A percentile compares a stretch with the other conserved stretches of the same genome.
Evolutionary conservation across 53 echinoderm and acorn worm species (phyloP).

Genomic region (Glandiceps talaboti): DNA sequence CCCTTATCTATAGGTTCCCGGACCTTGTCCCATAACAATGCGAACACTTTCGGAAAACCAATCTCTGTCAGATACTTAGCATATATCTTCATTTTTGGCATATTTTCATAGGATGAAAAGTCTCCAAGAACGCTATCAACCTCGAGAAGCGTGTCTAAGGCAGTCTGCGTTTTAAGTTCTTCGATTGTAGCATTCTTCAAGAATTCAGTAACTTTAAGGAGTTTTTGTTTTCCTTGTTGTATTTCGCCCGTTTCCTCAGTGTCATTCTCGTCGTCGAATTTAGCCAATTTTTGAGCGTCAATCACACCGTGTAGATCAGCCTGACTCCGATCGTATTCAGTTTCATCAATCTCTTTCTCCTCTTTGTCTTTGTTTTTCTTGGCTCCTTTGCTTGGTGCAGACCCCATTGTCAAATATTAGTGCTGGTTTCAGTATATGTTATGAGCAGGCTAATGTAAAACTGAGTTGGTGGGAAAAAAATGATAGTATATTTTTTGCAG

Average conservation of each 20-base stretch:
- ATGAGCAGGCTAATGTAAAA: no score
- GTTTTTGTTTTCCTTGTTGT: not conserved
- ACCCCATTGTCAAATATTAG: no score
- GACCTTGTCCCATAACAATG: not conserved
- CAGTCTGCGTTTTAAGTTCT: not conserved
- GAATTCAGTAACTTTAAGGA: not conserved
- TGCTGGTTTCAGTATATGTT: no score
- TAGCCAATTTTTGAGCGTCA: no score
- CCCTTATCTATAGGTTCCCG: not conserved
- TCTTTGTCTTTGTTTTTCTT: no score
- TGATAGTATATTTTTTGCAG: no score
- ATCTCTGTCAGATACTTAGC: not conserved
- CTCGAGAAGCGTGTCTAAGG: not conserved
- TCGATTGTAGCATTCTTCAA: not conserved
- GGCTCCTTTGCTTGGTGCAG: no score
- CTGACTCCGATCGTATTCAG: no score
- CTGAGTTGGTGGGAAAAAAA: no score
- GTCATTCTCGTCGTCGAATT: not conserved
- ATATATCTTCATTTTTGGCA: not conserved
- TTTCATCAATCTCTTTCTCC: no score
- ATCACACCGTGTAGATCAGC: no score
- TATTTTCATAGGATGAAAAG: not conserved
- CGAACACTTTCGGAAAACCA: not conserved
- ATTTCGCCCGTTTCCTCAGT: not conserved
- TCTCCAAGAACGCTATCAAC: not conserved